Base-by-base conservation (phyloP, 2,888 invertebrate genomes). In the Melanargia galathea region DNA sequence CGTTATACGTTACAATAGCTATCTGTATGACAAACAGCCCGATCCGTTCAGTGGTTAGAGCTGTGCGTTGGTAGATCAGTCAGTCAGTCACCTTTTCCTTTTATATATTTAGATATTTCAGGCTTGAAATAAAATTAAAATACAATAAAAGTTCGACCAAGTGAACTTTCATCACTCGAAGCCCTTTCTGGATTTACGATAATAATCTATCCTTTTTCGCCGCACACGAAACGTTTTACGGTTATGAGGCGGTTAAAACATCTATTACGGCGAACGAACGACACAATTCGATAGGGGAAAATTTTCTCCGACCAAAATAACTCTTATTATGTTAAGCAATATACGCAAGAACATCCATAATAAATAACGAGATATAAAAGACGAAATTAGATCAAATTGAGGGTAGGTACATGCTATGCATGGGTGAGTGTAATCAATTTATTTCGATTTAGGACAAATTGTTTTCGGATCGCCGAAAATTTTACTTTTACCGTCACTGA, bases 181-280 rank as follows among this genome's bases (percentile, higher is more conserved):
- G 33, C 48, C 54, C 56, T 67, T 35, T 30, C 48, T 57, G 59
- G 64, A 70, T 71, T 70, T 72, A 71, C 65, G 66, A 68, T 43
- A 63, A 66, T 60, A 26, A 6, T 26, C 26, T 26, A 30, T 6
- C 6, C 62, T 55, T 64, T 67, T 64, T 64, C 59, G 59, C 62
- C 46, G 60, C 56, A 62, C 67, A 60, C 60, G 64, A 68, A 69
- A 69, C 70, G 60, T 60, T 70, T 73, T 72, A 72, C 71, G 69
- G 66, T 73, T 71, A 70, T 66, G 66, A 70, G 40, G 38, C 68
- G 69, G 63, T 70, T 69, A 67, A 70, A 71, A 67, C 62, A 54
- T 57, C 65, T 67, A 71, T 70, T 67, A 71, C 66, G 45, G 62
- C 61, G 62, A 67, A 65, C 66, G 67, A 64, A 66, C 61, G 56